Conservation (phyloP, 2,888 invertebrate species). For the Blastobasis lacticolella region DNA sequence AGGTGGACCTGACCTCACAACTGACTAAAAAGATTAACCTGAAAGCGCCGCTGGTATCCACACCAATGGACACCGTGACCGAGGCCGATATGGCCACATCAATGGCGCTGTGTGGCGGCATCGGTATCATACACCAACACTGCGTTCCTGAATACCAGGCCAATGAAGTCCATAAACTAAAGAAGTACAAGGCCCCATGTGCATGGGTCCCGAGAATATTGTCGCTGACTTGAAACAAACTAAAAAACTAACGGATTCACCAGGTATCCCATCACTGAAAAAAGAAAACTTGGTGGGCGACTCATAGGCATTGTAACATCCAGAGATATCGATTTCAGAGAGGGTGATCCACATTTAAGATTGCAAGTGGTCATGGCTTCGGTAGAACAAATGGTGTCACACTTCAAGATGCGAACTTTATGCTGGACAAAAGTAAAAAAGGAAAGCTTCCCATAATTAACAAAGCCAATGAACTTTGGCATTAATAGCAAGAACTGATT, state of each 20-base stretch:
- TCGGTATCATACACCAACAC: conserved; percentile 98
- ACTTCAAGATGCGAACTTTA: conserved; percentile 92
- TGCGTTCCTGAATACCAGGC: conserved; percentile 96
- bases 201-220: conserved; percentile 89
- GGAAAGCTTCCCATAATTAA: conserved; percentile 92
- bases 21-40: conserved; percentile 91
- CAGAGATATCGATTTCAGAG: conserved; percentile 95
- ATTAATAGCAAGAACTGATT: conserved; percentile 96
- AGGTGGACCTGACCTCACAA: conserved; percentile 92
- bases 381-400: conserved; percentile 89
- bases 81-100: conserved; percentile 99
- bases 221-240: conserved; percentile 92
- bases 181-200: conserved; percentile 98
- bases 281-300: conserved; percentile 93
- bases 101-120: conserved; percentile 98
- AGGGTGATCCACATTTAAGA: conserved; percentile 77
- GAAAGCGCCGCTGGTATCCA: conserved; percentile 95
- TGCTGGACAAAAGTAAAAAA: conserved; percentile 97
- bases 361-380: conserved; percentile 89
- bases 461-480: conserved; percentile 90
- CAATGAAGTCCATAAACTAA: conserved; percentile 96
- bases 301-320: conserved; percentile 98
- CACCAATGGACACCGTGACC: conserved; percentile 99
- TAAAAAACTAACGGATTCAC: conserved; percentile 93
- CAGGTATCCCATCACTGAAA: conserved; percentile 96